These are phyloP conservation scores for Tillus elongatus DNA, from an alignment of 2,888 invertebrate species.

Conservation along the genomic window DNA sequence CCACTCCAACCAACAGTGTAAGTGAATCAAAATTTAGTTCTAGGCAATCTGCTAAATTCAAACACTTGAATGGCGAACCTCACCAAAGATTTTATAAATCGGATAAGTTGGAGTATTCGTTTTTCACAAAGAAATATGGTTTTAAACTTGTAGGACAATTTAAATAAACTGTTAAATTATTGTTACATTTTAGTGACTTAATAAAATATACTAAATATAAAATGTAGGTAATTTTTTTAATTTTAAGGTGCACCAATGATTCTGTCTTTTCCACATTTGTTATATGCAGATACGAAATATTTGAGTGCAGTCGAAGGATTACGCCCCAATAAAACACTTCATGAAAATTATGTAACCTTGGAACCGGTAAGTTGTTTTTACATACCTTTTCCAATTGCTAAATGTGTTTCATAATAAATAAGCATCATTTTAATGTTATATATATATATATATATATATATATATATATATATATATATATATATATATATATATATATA, in stretches of 20 bases:
- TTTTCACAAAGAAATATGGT: background rate
- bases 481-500: too few species aligned
- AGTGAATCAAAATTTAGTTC: too few species aligned
- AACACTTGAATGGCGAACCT: too few species aligned
- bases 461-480: too few species aligned
- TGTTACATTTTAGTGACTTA: background rate
- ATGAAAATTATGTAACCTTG: conserved; percentile 58
- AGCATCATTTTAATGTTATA: too few species aligned
- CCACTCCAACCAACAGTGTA: too few species aligned
- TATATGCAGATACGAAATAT: conserved; percentile 46
- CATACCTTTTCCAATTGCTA: too few species aligned
- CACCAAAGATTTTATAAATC: background rate
- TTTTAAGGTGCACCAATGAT: conserved; percentile 57
- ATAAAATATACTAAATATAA: background rate
- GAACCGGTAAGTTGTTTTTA: conserved; percentile 62
- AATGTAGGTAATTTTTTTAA: too few species aligned
- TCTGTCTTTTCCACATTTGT: conserved; percentile 63
- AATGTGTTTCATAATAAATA: too few species aligned
- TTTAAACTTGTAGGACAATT: background rate
- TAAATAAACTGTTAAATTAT: background rate
- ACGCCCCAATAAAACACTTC: conserved; percentile 48
- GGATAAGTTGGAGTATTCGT: background rate
- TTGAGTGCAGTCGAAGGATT: conserved; percentile 48
- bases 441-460: too few species aligned
- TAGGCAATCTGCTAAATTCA: too few species aligned